Conservation (phyloP, 2,113 vertebrate species). For the Poecilia latipinna region DNA sequence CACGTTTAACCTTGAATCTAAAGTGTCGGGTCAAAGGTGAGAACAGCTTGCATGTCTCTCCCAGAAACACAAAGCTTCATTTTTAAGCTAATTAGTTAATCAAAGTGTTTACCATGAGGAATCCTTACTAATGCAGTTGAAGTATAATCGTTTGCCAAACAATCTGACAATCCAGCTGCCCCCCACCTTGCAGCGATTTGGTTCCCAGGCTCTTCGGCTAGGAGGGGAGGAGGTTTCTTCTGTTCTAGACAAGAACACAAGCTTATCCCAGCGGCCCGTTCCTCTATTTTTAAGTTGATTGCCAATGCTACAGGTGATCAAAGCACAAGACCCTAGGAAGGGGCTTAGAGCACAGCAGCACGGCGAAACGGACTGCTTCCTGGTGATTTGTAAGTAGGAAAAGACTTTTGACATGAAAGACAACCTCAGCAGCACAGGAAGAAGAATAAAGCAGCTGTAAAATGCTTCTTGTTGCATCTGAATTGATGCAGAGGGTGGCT, state of each 20-base stretch:
- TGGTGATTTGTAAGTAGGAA: conserved; percentile 91
- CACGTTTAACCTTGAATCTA: conserved; percentile 56
- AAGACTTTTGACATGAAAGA: conserved; percentile 93
- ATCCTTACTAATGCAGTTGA: conserved; percentile 61
- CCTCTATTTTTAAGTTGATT: conserved; percentile 86
- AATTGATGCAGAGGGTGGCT: conserved; percentile 72
- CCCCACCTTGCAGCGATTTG: conserved; percentile 56
- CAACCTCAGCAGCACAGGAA: conserved; percentile 87
- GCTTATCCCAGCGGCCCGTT: conserved; percentile 85
- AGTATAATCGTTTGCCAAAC: conserved; percentile 54
- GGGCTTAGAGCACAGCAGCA: conserved; percentile 81
- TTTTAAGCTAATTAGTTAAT: conserved; percentile 69
- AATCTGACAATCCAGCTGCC: conserved; percentile 58
- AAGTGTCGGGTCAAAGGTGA: conserved; percentile 50
- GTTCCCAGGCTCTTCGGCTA: conserved; percentile 76
- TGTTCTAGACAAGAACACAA: conserved; percentile 77
- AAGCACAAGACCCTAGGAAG: conserved; percentile 81
- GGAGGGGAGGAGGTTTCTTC: conserved; percentile 62
- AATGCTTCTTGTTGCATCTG: conserved; percentile 72
- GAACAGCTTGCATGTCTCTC: conserved; percentile 27
- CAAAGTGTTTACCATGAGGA: conserved; percentile 68
- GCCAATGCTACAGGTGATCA: conserved; percentile 89
- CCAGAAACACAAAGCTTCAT: conserved; percentile 29
- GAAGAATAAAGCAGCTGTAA: conserved; percentile 87
- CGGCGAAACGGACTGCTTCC: conserved; percentile 84